Evolutionary conservation across 2,113 vertebrate species (phyloP).

Genomic region (Edolisoma coerulescens): DNA sequence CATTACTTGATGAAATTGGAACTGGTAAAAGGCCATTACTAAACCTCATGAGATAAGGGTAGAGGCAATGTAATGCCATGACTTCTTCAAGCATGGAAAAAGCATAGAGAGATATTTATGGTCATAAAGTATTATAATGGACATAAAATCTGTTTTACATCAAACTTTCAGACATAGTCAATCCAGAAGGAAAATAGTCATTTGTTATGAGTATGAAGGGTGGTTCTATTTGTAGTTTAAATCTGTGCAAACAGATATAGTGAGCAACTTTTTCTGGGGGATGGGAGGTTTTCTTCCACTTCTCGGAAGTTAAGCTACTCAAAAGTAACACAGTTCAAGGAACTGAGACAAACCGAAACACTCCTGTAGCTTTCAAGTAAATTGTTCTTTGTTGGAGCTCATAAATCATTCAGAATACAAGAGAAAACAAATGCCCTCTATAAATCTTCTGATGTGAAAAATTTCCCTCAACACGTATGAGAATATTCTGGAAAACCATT

Average conservation of each 20-base stretch:
- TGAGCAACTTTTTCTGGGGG: neutral
- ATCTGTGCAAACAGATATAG: neutral
- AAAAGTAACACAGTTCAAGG: neutral
- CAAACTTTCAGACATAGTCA: neutral
- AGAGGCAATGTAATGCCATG: neutral
- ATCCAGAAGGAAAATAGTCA: neutral
- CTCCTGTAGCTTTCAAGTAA: neutral
- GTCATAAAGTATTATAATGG: neutral
- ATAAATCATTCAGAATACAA: neutral
- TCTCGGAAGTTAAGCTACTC: neutral
- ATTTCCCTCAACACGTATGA: neutral
- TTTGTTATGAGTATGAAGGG: neutral
- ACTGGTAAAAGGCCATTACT: neutral
- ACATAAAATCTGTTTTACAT: neutral
- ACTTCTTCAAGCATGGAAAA: neutral
- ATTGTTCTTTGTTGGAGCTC: neutral
- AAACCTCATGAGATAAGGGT: neutral
- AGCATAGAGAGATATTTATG: neutral
- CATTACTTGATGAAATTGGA: neutral
- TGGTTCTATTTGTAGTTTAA: neutral
- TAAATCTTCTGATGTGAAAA: constrained; percentile 22
- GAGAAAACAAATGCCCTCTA: neutral
- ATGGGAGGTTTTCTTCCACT: neutral
- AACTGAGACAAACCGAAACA: neutral
- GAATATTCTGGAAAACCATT: neutral